Conservation (phyloP, 2,888 invertebrate species). For the Cantharis flavilabris region DNA sequence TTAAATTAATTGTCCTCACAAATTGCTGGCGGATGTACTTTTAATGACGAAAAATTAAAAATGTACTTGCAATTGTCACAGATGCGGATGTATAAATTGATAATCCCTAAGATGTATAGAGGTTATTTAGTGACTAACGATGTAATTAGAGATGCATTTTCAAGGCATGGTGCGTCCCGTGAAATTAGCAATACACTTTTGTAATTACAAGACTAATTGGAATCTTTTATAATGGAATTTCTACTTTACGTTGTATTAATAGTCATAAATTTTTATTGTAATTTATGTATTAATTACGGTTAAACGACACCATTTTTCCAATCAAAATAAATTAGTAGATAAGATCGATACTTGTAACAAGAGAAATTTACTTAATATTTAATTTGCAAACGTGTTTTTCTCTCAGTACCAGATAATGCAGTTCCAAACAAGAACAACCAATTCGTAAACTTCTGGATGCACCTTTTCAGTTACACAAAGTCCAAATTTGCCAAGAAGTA, state of each 20-base stretch:
- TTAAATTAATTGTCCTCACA: slow-evolving; percentile 54
- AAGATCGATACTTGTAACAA: neutral
- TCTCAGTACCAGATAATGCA: neutral
- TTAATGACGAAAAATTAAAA: slow-evolving; percentile 56
- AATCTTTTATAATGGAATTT: slow-evolving; percentile 12
- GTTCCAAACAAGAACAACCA: neutral
- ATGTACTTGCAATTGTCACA: slow-evolving; percentile 50
- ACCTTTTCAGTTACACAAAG: too few species aligned
- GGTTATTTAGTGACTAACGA: slow-evolving; percentile 46
- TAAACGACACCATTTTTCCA: neutral
- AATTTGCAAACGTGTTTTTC: neutral
- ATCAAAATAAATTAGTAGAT: neutral
- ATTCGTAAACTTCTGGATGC: neutral
- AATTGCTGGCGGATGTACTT: slow-evolving; percentile 52
- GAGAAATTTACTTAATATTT: neutral
- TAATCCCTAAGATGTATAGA: slow-evolving; percentile 55
- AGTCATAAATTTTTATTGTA: neutral
- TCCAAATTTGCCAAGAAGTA: too few species aligned
- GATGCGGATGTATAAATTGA: slow-evolving; percentile 54
- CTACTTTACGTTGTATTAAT: slow-evolving; percentile 14
- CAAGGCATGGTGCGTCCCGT: slow-evolving; percentile 33
- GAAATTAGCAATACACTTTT: slow-evolving; percentile 12
- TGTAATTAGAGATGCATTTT: slow-evolving; percentile 47
- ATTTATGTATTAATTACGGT: neutral
- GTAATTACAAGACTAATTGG: slow-evolving; percentile 17